phyloP scores from a whole-genome alignment of 2,797 vertebrate genomes.

The Atherinosoma microstoma region DNA sequence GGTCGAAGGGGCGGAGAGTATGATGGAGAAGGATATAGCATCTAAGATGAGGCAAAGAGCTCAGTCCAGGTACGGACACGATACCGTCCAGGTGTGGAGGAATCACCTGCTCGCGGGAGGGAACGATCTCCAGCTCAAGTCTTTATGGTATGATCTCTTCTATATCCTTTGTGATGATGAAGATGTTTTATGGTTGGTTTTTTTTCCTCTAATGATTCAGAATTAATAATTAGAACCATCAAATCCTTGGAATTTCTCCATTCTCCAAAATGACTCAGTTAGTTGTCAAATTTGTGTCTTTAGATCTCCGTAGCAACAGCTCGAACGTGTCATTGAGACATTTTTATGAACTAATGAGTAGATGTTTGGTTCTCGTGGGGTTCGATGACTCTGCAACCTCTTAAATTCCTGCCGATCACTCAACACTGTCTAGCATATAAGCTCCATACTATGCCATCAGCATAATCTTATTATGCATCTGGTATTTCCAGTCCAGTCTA shows the following conservation, averaged over 20 bases:
- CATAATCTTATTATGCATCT: not conserved
- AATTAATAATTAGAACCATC: no score
- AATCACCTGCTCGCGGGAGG: constrained; percentile 94
- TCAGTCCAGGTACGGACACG: constrained; percentile 94
- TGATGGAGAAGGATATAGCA: constrained; percentile 91
- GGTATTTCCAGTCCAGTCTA: not conserved
- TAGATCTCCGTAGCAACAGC: no score
- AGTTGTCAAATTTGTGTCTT: no score
- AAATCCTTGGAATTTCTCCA: no score
- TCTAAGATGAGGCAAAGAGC: constrained; percentile 97
- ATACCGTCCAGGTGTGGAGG: constrained; percentile 95
- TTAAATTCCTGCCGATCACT: not conserved
- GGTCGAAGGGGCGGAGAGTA: constrained; percentile 82
- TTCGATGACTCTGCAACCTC: no score
- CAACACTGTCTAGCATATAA: not conserved
- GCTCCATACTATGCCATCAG: not conserved
- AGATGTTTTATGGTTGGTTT: not conserved
- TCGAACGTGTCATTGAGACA: no score
- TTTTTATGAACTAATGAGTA: no score
- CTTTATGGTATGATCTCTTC: constrained; percentile 94
- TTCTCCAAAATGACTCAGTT: no score
- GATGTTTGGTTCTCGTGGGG: no score
- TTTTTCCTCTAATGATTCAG: not conserved
- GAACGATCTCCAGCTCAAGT: constrained; percentile 93
- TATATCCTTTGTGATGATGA: constrained; percentile 91